A percentile compares a stretch with the other conserved stretches of the same genome.
Conservation (phyloP, 2,888 invertebrate species). For the Sesia apiformis region DNA sequence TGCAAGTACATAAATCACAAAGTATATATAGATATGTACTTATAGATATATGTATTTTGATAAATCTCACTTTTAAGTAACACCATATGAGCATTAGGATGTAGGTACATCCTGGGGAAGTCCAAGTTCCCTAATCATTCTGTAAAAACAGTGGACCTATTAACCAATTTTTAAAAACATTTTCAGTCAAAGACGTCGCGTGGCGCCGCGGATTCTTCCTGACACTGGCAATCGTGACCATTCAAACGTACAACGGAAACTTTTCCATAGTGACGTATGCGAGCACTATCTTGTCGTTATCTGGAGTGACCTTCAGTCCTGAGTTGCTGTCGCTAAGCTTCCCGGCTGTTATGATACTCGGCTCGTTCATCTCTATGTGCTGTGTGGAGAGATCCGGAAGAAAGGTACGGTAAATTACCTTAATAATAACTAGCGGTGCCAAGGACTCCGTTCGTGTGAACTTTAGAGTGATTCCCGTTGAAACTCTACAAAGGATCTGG, state of each 20-base stretch:
- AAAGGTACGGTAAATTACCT: conserved; percentile 26
- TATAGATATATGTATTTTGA: no score
- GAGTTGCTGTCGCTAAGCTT: conserved; percentile 45
- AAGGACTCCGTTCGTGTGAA: no score
- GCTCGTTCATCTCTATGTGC: conserved; percentile 36
- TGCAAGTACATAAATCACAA: no score
- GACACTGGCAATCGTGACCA: conserved; percentile 19
- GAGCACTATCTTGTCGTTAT: conserved; percentile 31
- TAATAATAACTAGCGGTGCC: no score
- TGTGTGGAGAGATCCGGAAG: conserved; percentile 47
- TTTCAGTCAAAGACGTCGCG: conserved; percentile 29
- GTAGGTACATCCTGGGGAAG: no score
- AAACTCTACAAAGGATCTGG: no score
- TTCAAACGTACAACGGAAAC: conserved; percentile 35
- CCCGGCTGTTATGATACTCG: conserved; percentile 44
- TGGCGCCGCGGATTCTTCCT: conserved; percentile 37
- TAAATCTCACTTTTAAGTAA: no score
- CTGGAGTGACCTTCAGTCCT: conserved; percentile 41
- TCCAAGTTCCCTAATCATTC: no score
- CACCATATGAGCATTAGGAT: no score
- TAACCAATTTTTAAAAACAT: neutral
- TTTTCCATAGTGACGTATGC: conserved; percentile 41
- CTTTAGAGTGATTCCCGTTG: no score
- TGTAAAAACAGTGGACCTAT: no score
- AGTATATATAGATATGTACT: no score